Base-by-base conservation (phyloP, 2,113 vertebrate genomes). In the Callorhinus ursinus region DNA sequence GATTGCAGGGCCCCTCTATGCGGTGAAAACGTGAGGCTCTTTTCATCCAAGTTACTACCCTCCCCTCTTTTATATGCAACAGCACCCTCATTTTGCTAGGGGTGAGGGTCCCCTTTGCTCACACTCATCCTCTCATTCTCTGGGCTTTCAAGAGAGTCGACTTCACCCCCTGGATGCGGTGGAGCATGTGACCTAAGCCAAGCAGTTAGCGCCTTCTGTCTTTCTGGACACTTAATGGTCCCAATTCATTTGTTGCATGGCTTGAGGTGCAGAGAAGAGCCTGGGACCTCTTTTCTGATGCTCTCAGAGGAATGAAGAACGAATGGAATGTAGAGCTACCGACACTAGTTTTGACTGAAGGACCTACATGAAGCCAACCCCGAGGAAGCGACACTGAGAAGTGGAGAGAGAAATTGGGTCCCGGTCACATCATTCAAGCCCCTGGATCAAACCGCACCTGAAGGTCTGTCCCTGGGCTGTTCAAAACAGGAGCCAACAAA, bases 361-460 rank as follows among this genome's bases (percentile, higher is more conserved):
- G 24, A 9, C 21, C 21, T 33, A 46, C 22, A 4, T 11, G 46
- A 53, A 53, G 4, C n/a, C 6, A 51, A 39, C 39, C 83, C 53
- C 11, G 13, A 63, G 49, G 77, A 90, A 65, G 21, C 22, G 33
- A 2, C 65, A 26, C 22, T 82, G 82, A 57, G 14, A 39, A 49
- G 24, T 4, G 5, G 28, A 22, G n/a, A 31, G 22, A 90, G 49
- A 90, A 76, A 26, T 22, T 65, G 31, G n/a, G n/a, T 42, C 51
- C n/a, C 10, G n/a, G 22, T 10, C 74, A 39, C 3, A 16, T 42
- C 42, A 19, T 19, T 39, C 5, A 11, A 67, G 82, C 5, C 9
- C 53, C 65, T 81, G 53, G 49, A 57, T 93, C 81, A 42, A 90
- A 80, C 77, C 53, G n/a, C 3, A 55, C 53, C 81, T 95, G 90